Conservation (phyloP, 2,113 vertebrate genomes). For the Petrocephalus zakoni region DNA sequence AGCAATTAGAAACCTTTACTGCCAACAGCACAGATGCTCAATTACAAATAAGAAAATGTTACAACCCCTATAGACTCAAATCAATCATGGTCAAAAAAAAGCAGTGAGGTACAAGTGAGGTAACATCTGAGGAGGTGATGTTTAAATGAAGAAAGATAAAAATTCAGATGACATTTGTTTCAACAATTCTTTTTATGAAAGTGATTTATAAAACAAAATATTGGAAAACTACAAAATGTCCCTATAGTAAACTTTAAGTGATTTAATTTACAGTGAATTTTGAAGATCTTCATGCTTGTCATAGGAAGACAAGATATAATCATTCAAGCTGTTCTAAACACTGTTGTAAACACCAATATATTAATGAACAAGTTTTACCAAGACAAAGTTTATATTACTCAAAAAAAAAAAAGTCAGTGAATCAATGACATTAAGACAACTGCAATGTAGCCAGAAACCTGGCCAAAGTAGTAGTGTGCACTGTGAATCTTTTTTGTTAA, state of each 20-base stretch:
- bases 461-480: not conserved
- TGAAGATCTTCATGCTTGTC: conserved; percentile 33
- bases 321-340: conserved; percentile 28
- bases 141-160: conserved; percentile 14
- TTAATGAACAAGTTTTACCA: conserved; percentile 31
- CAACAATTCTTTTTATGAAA: conserved; percentile 27
- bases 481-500: conserved; percentile 13
- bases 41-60: not conserved
- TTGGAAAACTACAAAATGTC: conserved; percentile 30
- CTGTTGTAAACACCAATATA: conserved; percentile 31
- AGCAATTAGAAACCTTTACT: not conserved
- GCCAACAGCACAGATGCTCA: not conserved
- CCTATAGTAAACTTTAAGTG: conserved; percentile 34
- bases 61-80: not conserved
- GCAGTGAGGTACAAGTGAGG: not conserved
- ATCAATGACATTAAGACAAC: conserved; percentile 23
- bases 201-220: conserved; percentile 35
- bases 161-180: conserved; percentile 12
- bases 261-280: conserved; percentile 40
- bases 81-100: not conserved
- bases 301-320: conserved; percentile 33
- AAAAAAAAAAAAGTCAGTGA: conserved; percentile 27
- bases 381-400: conserved; percentile 29
- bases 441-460: conserved; percentile 21
- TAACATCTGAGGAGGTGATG: not conserved